Conservation (phyloP, 1,140 invertebrate genomes). For the Whitmania pigra region DNA sequence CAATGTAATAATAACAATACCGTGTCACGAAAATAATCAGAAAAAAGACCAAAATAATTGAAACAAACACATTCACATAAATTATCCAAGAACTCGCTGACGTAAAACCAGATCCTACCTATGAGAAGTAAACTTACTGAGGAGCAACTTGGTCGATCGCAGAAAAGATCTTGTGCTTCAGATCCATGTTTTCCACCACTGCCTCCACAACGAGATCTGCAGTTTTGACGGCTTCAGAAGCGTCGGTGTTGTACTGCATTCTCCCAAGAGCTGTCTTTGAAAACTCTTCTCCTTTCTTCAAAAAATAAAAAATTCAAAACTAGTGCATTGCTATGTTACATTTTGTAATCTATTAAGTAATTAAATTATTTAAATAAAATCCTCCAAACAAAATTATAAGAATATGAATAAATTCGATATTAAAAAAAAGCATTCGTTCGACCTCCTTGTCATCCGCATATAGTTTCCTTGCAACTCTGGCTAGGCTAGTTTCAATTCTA, state of each 20-base stretch:
- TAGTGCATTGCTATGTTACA: no score
- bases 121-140: slow-evolving; percentile 30
- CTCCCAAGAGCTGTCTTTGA: slow-evolving; percentile 50
- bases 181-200: slow-evolving; percentile 67
- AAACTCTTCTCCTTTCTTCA: slow-evolving; percentile 51
- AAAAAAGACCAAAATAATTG: background rate
- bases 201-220: slow-evolving; percentile 73
- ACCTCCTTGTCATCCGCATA: slow-evolving; percentile 51
- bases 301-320: slow-evolving; percentile 1
- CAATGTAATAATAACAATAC: background rate
- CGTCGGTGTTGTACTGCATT: slow-evolving; percentile 52
- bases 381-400: background rate
- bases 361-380: background rate
- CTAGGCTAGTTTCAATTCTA: slow-evolving; percentile 56
- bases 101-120: background rate
- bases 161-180: slow-evolving; percentile 66
- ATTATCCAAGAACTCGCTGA: background rate
- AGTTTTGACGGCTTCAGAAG: slow-evolving; percentile 50
- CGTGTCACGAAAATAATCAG: background rate
- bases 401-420: background rate
- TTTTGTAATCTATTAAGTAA: background rate
- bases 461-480: slow-evolving; percentile 63
- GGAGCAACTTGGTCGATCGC: slow-evolving; percentile 44
- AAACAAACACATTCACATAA: background rate
- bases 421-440: background rate